Conservation (phyloP, 2,797 vertebrate genomes). For the Smutsia temminckii region DNA sequence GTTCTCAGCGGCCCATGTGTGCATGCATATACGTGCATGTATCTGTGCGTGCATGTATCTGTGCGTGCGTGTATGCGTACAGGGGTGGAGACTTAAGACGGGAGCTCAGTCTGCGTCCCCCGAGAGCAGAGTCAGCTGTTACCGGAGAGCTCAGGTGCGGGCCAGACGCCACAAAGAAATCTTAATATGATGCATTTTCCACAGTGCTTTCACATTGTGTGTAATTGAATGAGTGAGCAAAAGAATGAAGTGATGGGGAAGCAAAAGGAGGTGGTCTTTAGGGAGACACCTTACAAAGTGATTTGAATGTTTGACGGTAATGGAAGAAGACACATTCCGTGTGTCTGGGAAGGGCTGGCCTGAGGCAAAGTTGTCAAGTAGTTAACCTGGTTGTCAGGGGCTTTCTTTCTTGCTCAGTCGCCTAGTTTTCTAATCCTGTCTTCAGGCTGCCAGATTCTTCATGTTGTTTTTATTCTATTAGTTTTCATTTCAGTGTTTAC, state of each 20-base stretch:
- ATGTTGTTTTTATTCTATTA: conserved; percentile 12
- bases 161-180: neutral
- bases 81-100: neutral
- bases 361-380: conserved; percentile 48
- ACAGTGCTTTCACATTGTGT: neutral
- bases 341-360: conserved; percentile 21
- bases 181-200: neutral
- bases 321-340: conserved; percentile 13
- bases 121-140: neutral
- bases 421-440: conserved; percentile 40
- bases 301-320: conserved; percentile 29
- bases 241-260: neutral
- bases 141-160: neutral
- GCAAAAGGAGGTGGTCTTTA: conserved; percentile 34
- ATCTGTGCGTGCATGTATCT: too few relatives aligned
- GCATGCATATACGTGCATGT: neutral
- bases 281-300: conserved; percentile 19
- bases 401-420: neutral
- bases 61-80: too few relatives aligned
- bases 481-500: neutral
- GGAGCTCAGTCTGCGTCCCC: neutral
- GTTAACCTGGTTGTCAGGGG: conserved; percentile 10
- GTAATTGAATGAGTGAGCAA: neutral
- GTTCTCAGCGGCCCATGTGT: neutral
- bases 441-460: conserved; percentile 23